A percentile compares a stretch with the other conserved stretches of the same genome.
Conservation (phyloP, 2,888 invertebrate species). For the Proisotoma minuta region DNA sequence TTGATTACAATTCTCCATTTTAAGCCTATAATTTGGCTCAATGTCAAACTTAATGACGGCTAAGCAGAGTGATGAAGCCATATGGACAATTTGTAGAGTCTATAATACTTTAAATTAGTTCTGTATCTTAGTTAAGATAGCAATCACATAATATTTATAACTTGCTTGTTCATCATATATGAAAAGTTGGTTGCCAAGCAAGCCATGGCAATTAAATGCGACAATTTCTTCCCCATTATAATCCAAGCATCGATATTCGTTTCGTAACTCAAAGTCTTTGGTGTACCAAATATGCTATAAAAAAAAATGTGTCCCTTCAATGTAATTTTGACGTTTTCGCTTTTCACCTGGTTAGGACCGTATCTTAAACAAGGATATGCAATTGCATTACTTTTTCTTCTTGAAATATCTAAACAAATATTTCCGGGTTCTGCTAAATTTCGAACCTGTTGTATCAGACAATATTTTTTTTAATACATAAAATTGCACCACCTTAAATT, state of each 20-base stretch:
- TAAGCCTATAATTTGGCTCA: too few relatives aligned
- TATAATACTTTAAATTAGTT: constrained; percentile 12
- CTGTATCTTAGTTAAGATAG: background rate
- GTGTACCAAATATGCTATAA: constrained; percentile 12
- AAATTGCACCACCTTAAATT: background rate
- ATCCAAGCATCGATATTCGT: constrained; percentile 1
- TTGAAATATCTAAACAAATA: constrained; percentile 5
- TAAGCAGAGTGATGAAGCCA: background rate
- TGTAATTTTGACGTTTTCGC: background rate
- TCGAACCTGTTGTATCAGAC: background rate
- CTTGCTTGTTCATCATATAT: background rate
- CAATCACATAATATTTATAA: background rate
- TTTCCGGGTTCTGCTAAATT: background rate
- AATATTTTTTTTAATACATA: background rate
- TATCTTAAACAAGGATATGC: background rate
- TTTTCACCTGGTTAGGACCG: constrained; percentile 1
- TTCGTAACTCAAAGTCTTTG: background rate
- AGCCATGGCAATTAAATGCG: background rate
- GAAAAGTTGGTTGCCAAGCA: constrained; percentile 1
- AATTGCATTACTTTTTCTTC: background rate
- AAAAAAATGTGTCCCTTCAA: background rate
- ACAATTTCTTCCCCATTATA: background rate
- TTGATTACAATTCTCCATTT: constrained; percentile 1
- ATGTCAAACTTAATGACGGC: too few relatives aligned
- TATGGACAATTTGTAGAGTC: background rate